These are phyloP conservation scores for Elysia chlorotica DNA, from an alignment of 1,140 invertebrate genomes.

Conservation along the genomic window DNA sequence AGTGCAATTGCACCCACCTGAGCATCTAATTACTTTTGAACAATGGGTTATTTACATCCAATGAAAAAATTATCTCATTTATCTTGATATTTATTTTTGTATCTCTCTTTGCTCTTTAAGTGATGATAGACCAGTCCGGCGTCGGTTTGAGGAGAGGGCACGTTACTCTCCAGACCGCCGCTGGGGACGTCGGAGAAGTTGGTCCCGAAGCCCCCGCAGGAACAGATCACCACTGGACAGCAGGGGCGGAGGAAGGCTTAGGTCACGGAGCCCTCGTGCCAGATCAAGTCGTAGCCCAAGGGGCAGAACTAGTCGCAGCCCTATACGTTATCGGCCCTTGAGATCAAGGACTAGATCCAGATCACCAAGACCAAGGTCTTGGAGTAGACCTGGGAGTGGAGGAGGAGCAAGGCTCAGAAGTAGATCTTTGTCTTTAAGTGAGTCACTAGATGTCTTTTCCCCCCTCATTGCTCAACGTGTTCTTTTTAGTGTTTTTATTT, in stretches of 20 bases:
- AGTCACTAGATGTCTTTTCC: too few relatives aligned
- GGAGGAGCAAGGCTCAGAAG: background rate
- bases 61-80: too few relatives aligned
- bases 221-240: slow-evolving; percentile 26
- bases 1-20: too few relatives aligned
- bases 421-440: slow-evolving; percentile 13
- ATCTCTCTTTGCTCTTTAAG: too few relatives aligned
- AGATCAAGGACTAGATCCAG: slow-evolving; percentile 27
- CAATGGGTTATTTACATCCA: background rate
- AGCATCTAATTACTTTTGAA: background rate
- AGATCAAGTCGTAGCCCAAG: slow-evolving; percentile 39
- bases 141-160: slow-evolving; percentile 26
- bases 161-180: slow-evolving; percentile 28
- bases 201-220: slow-evolving; percentile 32
- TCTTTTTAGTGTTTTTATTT: too few relatives aligned
- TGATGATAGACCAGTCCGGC: slow-evolving; percentile 28
- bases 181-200: slow-evolving; percentile 24
- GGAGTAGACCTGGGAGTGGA: slow-evolving; percentile 31
- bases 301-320: too few relatives aligned
- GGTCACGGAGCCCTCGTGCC: slow-evolving; percentile 1
- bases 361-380: slow-evolving; percentile 28
- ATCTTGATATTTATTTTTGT: too few relatives aligned
- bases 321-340: slow-evolving; percentile 6
- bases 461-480: too few relatives aligned
- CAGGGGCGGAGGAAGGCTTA: slow-evolving; percentile 15